Percentiles rank a stretch among this genome's conserved stretches.
Conservation (phyloP, 2,888 invertebrate genomes). For the Ennomos quercinarius region DNA sequence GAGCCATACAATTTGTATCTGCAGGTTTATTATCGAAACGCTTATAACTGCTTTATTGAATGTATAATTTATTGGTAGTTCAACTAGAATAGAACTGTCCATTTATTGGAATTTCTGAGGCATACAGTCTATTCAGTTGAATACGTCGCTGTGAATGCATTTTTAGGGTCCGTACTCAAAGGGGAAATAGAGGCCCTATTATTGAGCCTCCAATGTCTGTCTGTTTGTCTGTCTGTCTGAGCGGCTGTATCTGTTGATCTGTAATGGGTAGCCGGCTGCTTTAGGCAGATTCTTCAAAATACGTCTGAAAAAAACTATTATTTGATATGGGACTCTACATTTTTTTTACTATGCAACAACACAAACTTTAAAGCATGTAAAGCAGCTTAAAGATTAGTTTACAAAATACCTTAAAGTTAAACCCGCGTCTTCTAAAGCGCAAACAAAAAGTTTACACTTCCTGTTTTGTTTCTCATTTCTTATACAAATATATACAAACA, state of each 20-base stretch:
- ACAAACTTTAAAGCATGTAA: neutral
- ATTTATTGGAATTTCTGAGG: slow-evolving; percentile 42
- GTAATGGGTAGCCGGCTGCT: too few relatives aligned
- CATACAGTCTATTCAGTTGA: slow-evolving; percentile 10
- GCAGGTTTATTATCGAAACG: slow-evolving; percentile 67
- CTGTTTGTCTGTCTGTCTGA: too few relatives aligned
- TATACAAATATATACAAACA: slow-evolving; percentile 78
- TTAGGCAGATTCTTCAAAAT: too few relatives aligned
- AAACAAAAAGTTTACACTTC: slow-evolving; percentile 64
- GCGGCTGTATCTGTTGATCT: too few relatives aligned
- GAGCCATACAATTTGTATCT: slow-evolving; percentile 59
- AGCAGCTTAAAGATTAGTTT: slow-evolving; percentile 5
- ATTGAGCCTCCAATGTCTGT: too few relatives aligned
- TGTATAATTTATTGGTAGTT: slow-evolving; percentile 44
- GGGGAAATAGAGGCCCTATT: too few relatives aligned
- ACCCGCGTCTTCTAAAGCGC: slow-evolving; percentile 29
- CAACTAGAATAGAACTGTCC: slow-evolving; percentile 46
- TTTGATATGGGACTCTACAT: too few relatives aligned
- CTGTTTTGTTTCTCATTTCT: slow-evolving; percentile 71
- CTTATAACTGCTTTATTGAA: slow-evolving; percentile 58
- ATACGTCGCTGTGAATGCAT: too few relatives aligned
- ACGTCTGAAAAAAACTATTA: too few relatives aligned
- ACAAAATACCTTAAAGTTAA: slow-evolving; percentile 14
- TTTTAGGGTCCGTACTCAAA: too few relatives aligned
- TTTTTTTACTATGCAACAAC: neutral